Conservation (phyloP, 2,797 vertebrate species). For the Acanthurus tractus region DNA sequence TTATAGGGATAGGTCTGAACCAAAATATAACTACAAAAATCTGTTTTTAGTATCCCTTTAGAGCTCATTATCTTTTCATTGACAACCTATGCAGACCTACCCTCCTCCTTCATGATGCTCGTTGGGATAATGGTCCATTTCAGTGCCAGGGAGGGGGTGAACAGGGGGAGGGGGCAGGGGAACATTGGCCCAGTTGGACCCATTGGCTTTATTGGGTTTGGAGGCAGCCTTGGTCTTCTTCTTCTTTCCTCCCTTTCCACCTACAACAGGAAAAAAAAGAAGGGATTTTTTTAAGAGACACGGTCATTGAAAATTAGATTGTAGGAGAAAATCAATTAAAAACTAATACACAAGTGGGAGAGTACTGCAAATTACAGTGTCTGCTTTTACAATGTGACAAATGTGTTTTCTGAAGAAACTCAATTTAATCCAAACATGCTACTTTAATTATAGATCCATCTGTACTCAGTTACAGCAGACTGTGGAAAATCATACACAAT, state of each 20-base stretch:
- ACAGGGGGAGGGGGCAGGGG: constrained; percentile 95
- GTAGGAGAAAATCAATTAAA: constrained; percentile 58
- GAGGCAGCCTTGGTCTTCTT: constrained; percentile 95
- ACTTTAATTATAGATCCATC: constrained; percentile 57
- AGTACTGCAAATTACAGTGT: constrained; percentile 43
- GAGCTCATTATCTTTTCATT: background rate
- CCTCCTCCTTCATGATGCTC: constrained; percentile 94
- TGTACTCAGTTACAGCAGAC: constrained; percentile 49
- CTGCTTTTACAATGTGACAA: constrained; percentile 53
- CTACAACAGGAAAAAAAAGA: constrained; percentile 76
- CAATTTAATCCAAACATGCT: constrained; percentile 56
- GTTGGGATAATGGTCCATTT: constrained; percentile 93
- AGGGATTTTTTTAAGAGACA: constrained; percentile 32
- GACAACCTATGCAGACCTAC: constrained; percentile 67
- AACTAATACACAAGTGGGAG: constrained; percentile 36
- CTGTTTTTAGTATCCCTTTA: background rate
- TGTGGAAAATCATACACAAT: constrained; percentile 60
- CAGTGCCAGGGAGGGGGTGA: constrained; percentile 96
- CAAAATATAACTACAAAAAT: background rate
- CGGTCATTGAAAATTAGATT: constrained; percentile 39
- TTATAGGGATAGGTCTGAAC: too few relatives aligned
- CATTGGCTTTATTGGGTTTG: constrained; percentile 94
- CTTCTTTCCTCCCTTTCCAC: constrained; percentile 99
- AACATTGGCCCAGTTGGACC: constrained; percentile 95
- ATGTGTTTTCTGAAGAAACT: constrained; percentile 54